These are phyloP conservation scores for Leptinotarsa haldemani DNA, from an alignment of 2,888 invertebrate species.

Conservation along the genomic window DNA sequence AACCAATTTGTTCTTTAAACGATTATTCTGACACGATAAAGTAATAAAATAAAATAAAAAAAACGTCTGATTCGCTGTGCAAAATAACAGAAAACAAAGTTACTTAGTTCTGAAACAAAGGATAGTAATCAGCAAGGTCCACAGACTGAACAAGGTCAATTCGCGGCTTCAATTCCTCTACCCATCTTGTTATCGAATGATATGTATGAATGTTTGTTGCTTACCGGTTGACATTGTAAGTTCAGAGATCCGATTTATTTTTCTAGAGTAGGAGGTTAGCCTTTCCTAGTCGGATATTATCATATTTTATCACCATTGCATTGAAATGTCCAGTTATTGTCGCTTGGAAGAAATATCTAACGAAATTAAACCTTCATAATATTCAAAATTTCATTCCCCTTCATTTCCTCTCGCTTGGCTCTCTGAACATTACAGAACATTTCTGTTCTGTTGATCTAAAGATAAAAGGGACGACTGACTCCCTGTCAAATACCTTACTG, in stretches of 20 bases:
- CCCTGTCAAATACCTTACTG: no score
- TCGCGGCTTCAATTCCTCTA: slow-evolving; percentile 32
- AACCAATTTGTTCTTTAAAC: no score
- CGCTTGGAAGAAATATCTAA: no score
- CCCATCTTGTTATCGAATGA: slow-evolving; percentile 29
- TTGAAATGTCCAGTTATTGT: not conserved
- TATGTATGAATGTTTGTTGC: not conserved
- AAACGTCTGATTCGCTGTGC: not conserved
- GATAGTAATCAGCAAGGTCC: slow-evolving; percentile 39
- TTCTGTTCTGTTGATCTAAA: no score
- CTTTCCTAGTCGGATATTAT: not conserved
- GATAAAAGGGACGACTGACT: no score
- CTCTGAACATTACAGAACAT: no score
- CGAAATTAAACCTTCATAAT: no score
- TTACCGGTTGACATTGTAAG: slow-evolving; percentile 14
- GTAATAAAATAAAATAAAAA: not conserved
- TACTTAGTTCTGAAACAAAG: slow-evolving; percentile 36
- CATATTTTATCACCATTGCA: not conserved
- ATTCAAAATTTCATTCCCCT: no score
- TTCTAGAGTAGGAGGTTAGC: not conserved
- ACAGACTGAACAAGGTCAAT: slow-evolving; percentile 43
- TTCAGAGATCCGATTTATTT: not conserved
- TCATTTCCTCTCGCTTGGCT: no score
- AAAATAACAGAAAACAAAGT: slow-evolving; percentile 24
- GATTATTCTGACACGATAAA: not conserved